Evolutionary conservation across 37 sponge, comb jelly and placozoan genomes (phyloP), one percentile per base, ranked within the genome.

Genomic region (Amphimedon queenslandica): DNA sequence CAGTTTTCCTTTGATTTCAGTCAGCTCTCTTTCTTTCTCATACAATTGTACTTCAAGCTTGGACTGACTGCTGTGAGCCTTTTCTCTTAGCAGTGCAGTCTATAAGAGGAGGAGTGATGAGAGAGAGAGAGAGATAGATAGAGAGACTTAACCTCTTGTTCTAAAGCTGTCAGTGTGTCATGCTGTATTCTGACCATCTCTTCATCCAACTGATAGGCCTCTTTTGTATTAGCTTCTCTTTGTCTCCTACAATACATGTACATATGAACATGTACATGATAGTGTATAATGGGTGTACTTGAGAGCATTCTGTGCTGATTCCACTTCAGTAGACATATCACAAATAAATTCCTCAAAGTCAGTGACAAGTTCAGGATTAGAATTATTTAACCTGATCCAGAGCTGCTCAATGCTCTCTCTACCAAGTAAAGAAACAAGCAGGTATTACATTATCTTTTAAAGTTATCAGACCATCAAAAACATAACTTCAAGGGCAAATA

Each of bases 291-390:
- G 53, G 53, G 70, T 79, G 81, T 57, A 88, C 88, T 77, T 71
- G 37, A 82, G 67, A 10, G 88, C 79, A 47, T 70, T 56, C 72
- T 88, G 82, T 6, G 83, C 88, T 35, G 69, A 74, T 40, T 73
- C 65, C 36, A 88, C 78, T 43, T 88, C 82, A 6, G 58, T 53
- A 5, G 78, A 77, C 2, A 88, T 66, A 20, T 82, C 88, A 24
- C 67, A 40, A 10, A 88, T 83, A 55, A 88, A 82, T 1, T 77
- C 82, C 37, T 88, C 88, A 82, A 88, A 88, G 42, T 88, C 88
- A 0, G 11, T 42, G 40, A 76, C 57, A 38, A 88, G 56, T 27
- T 88, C 88, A 23, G 88, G 88, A 42, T 78, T 67, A 16, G 83
- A 64, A 0, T 73, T 79, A 10, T 57, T 34, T 16, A 88, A 47